Percentiles rank a stretch among this genome's conserved stretches.
Evolutionary conservation across 2,888 invertebrate species (phyloP).

Genomic region (Noctua janthina): DNA sequence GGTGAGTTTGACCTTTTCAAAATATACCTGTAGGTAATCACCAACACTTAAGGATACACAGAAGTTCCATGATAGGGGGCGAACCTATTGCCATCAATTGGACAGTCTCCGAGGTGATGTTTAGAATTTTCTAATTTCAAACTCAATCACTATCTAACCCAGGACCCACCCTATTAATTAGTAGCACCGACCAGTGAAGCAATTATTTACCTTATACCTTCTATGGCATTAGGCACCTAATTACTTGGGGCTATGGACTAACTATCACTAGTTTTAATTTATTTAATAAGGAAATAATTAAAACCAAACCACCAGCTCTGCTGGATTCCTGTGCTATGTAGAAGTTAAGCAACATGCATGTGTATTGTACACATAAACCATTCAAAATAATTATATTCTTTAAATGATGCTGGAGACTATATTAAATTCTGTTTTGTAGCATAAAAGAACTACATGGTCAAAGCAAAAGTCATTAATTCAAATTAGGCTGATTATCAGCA

Average conservation of each 20-base stretch:
- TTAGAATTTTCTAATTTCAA: not conserved
- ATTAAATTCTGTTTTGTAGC: not conserved
- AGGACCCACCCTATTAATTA: not conserved
- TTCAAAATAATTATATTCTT: too few species aligned
- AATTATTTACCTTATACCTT: too few species aligned
- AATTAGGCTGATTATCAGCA: too few species aligned
- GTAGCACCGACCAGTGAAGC: not conserved
- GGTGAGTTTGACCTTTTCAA: conserved; percentile 85
- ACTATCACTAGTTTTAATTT: not conserved
- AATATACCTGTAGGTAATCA: not conserved
- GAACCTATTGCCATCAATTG: not conserved
- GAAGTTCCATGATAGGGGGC: not conserved
- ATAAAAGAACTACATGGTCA: not conserved
- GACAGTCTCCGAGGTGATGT: not conserved
- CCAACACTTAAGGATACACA: not conserved
- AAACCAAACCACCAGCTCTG: not conserved
- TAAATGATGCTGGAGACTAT: too few species aligned
- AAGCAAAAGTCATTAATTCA: too few species aligned
- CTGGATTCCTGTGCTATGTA: not conserved
- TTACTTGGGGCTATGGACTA: not conserved
- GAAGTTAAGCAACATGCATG: too few species aligned
- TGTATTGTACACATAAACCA: too few species aligned
- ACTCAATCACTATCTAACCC: not conserved
- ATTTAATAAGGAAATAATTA: not conserved
- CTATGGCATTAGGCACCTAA: too few species aligned